phyloP scores from a whole-genome alignment of 1,140 invertebrate genomes.

The Caenorhabditis remanei region DNA sequence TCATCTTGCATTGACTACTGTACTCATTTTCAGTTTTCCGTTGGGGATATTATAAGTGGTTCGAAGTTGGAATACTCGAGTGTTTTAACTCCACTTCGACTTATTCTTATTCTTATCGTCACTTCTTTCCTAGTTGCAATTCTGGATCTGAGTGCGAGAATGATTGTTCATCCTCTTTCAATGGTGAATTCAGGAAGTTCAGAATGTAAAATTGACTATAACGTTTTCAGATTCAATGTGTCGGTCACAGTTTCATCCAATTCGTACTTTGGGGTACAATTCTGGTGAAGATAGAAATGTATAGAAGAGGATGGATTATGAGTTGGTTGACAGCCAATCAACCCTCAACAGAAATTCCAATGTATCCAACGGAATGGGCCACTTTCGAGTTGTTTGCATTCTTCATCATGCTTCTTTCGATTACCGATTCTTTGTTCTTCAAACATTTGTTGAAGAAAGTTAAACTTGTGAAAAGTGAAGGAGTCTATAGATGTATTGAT shows the following conservation, averaged over 20 bases:
- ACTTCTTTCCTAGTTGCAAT: slow-evolving; percentile 6
- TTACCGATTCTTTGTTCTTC: background rate
- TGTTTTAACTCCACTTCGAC: slow-evolving; percentile 3
- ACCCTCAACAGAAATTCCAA: background rate
- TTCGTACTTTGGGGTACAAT: background rate
- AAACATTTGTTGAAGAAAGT: slow-evolving; percentile 23
- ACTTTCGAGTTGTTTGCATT: background rate
- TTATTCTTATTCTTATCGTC: slow-evolving; percentile 27
- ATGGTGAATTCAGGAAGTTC: background rate
- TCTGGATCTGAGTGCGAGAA: slow-evolving; percentile 21
- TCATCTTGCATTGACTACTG: background rate
- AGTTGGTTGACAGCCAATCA: background rate
- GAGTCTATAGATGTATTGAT: slow-evolving; percentile 31
- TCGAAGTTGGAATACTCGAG: background rate
- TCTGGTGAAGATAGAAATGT: slow-evolving; percentile 20
- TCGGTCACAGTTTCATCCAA: background rate
- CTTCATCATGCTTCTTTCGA: background rate
- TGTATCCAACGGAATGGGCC: background rate
- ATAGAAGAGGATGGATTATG: background rate
- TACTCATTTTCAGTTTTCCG: background rate
- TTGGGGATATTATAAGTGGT: background rate
- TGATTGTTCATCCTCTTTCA: background rate
- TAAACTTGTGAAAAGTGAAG: slow-evolving; percentile 10
- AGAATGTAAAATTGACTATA: background rate
- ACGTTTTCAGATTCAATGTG: background rate